These are phyloP conservation scores for Mico argentatus DNA, from an alignment of 2,797 vertebrate species.

Conservation along the genomic window DNA sequence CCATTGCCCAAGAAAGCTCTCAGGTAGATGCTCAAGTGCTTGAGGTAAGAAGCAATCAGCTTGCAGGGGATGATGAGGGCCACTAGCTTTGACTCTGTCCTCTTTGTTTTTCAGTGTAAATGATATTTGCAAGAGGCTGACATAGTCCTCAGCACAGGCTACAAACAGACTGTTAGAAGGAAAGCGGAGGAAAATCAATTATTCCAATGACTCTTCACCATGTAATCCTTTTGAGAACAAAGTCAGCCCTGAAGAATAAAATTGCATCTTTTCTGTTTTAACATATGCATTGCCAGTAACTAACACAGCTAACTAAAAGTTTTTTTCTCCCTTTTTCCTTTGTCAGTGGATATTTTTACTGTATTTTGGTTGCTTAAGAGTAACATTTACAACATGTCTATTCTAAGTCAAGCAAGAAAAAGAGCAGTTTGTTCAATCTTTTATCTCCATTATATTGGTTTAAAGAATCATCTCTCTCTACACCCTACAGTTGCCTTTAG, in stretches of 20 bases:
- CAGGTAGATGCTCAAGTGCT: neutral
- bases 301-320: conserved; percentile 12
- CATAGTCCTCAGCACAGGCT: neutral
- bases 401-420: conserved; percentile 57
- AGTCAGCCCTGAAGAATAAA: neutral
- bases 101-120: neutral
- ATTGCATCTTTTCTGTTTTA: neutral
- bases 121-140: neutral
- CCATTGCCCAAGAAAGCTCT: neutral
- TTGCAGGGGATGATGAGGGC: rapidly evolving
- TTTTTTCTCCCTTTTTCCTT: neutral
- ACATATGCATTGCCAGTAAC: conserved; percentile 11
- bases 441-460: conserved; percentile 57
- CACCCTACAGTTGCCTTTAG: conserved; percentile 12
- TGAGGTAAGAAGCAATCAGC: neutral
- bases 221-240: neutral
- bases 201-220: neutral
- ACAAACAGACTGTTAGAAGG: neutral
- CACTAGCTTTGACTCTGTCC: neutral
- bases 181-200: neutral
- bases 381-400: conserved; percentile 56
- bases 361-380: conserved; percentile 31
- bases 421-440: conserved; percentile 48
- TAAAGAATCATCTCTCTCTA: conserved; percentile 62
- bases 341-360: conserved; percentile 13